Evolutionary conservation across 2,888 invertebrate species (phyloP).

Genomic region (Spilarctia lutea): DNA sequence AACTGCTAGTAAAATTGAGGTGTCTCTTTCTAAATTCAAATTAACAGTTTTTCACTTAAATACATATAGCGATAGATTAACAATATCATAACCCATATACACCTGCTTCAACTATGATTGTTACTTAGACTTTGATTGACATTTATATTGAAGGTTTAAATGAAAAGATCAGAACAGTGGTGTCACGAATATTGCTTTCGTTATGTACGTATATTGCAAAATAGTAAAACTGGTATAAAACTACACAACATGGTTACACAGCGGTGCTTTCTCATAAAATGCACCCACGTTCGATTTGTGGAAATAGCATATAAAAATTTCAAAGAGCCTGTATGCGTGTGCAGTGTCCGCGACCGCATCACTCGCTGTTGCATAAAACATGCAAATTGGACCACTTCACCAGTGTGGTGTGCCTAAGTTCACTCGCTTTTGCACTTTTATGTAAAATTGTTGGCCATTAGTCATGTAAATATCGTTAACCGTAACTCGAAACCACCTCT

Average conservation of each 20-base stretch:
- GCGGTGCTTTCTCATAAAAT: constrained; percentile 73
- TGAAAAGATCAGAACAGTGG: constrained; percentile 6
- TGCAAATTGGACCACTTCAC: constrained; percentile 85
- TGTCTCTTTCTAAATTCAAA: no score
- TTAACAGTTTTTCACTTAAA: no score
- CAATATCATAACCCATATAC: no score
- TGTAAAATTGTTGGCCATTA: constrained; percentile 81
- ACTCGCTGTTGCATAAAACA: constrained; percentile 82
- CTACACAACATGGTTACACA: constrained; percentile 59
- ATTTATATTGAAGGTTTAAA: neutral
- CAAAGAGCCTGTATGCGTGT: constrained; percentile 75
- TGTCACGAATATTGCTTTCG: constrained; percentile 32
- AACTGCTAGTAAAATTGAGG: no score
- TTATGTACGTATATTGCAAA: constrained; percentile 40
- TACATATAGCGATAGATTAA: no score
- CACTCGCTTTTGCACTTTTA: constrained; percentile 84
- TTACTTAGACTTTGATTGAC: neutral
- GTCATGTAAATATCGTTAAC: constrained; percentile 84
- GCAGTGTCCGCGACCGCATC: constrained; percentile 76
- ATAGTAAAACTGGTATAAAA: constrained; percentile 51
- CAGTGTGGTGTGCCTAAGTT: constrained; percentile 75
- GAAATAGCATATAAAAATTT: constrained; percentile 83
- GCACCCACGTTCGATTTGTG: constrained; percentile 79
- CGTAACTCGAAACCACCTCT: constrained; percentile 63
- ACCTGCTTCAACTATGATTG: neutral